These are phyloP conservation scores for Fringilla coelebs DNA, from an alignment of 2,797 vertebrate species.

Conservation along the genomic window DNA sequence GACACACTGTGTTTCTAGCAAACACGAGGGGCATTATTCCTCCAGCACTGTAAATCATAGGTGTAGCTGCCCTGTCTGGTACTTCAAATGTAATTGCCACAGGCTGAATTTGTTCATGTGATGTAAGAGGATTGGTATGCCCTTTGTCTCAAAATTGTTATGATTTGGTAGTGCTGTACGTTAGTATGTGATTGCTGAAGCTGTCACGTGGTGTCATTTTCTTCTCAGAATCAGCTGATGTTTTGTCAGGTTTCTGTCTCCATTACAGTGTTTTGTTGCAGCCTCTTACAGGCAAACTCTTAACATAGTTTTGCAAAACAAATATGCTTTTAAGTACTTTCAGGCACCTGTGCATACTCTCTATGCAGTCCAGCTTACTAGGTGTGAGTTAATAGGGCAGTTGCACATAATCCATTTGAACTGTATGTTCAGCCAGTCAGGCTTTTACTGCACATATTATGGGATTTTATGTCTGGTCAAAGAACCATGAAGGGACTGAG, in stretches of 20 bases:
- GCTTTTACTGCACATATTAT: not conserved
- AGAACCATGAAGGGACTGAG: not conserved
- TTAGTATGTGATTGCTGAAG: not conserved
- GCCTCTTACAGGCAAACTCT: not conserved
- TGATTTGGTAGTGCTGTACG: not conserved
- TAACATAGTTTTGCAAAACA: not conserved
- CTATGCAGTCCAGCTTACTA: not conserved
- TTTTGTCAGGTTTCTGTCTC: not conserved
- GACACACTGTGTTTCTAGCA: not conserved
- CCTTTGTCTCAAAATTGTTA: not conserved
- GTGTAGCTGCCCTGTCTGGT: not conserved
- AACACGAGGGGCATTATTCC: accelerated
- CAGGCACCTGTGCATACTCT: not conserved
- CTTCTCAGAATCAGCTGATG: not conserved
- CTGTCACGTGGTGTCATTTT: not conserved
- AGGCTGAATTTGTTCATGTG: not conserved
- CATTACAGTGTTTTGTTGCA: not conserved
- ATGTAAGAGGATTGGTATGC: not conserved
- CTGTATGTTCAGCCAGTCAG: not conserved
- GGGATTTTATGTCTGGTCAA: not conserved
- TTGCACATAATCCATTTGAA: not conserved
- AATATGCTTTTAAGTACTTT: not conserved
- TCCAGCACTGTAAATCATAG: not conserved
- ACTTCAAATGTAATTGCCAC: not conserved
- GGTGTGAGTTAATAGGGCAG: not conserved